phyloP scores from a whole-genome alignment of 1,140 invertebrate species.

The Aricia agestis region DNA sequence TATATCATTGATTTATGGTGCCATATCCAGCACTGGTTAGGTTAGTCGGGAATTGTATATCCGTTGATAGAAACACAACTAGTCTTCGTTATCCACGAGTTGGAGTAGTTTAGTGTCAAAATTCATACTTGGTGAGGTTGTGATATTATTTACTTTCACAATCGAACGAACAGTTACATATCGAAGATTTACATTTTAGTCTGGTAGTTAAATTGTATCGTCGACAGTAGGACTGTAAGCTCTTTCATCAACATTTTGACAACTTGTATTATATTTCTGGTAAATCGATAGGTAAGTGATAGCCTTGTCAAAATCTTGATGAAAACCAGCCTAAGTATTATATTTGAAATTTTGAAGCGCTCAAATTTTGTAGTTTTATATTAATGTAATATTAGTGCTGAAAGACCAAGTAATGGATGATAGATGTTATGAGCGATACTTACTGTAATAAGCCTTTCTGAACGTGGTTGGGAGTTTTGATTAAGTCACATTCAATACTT shows the following conservation, averaged over 20 bases:
- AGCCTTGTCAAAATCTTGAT: not conserved
- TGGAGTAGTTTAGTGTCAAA: constrained; percentile 24
- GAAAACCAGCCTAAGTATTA: constrained; percentile 4
- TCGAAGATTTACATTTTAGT: constrained; percentile 53
- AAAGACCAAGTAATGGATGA: constrained; percentile 25
- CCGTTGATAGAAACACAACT: constrained; percentile 2
- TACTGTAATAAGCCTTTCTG: too few relatives aligned
- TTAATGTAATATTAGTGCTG: constrained; percentile 29
- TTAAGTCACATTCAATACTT: too few relatives aligned
- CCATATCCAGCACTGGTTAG: constrained; percentile 17
- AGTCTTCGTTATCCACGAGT: constrained; percentile 15
- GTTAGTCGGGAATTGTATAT: constrained; percentile 4
- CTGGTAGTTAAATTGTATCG: constrained; percentile 18
- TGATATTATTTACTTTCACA: constrained; percentile 48
- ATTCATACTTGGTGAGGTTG: constrained; percentile 44
- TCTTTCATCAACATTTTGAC: constrained; percentile 18
- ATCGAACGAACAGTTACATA: constrained; percentile 56
- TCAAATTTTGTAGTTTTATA: constrained; percentile 70
- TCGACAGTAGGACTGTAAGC: not conserved
- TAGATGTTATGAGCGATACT: too few relatives aligned
- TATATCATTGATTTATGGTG: constrained; percentile 6
- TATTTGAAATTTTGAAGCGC: constrained; percentile 46
- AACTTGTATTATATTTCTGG: not conserved
- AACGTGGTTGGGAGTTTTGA: too few relatives aligned
- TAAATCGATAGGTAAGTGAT: not conserved